phyloP scores from a whole-genome alignment of 2,888 invertebrate species.

The Syrphus vitripennis region DNA sequence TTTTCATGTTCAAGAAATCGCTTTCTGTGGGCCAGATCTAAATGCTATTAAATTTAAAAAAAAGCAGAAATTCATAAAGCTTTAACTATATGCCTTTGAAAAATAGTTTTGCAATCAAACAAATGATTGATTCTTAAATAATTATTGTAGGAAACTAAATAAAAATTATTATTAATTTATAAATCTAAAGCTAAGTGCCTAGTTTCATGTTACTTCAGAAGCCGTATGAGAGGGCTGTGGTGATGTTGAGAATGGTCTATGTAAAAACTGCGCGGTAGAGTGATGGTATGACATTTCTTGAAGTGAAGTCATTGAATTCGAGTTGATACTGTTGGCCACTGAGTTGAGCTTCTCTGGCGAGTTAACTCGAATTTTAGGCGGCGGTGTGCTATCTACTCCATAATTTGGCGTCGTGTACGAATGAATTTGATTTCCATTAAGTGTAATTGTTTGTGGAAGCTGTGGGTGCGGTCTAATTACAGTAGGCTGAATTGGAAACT shows the following conservation, averaged over 20 bases:
- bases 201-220: conserved; percentile 79
- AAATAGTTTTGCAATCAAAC: conserved; percentile 45
- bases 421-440: conserved; percentile 78
- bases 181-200: conserved; percentile 47
- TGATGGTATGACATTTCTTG: conserved; percentile 77
- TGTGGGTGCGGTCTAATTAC: conserved; percentile 81
- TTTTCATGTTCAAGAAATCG: background rate
- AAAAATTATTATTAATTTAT: conserved; percentile 42
- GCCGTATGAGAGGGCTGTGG: conserved; percentile 78
- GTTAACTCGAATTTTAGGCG: conserved; percentile 80
- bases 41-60: background rate
- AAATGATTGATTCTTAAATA: conserved; percentile 30
- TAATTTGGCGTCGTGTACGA: conserved; percentile 66
- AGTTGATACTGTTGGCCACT: conserved; percentile 75
- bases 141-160: conserved; percentile 53
- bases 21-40: background rate
- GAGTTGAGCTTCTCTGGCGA: conserved; percentile 81
- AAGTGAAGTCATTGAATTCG: conserved; percentile 71
- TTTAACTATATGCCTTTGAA: conserved; percentile 60
- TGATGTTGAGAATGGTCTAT: conserved; percentile 81
- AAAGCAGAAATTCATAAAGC: conserved; percentile 39
- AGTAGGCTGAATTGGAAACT: conserved; percentile 80
- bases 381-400: conserved; percentile 64
- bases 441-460: conserved; percentile 77
- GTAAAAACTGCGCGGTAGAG: conserved; percentile 76